A percentile compares a stretch with the other conserved stretches of the same genome.
Evolutionary conservation across 2,797 vertebrate species (phyloP).

Genomic region (Phrynocephalus vlangalii): DNA sequence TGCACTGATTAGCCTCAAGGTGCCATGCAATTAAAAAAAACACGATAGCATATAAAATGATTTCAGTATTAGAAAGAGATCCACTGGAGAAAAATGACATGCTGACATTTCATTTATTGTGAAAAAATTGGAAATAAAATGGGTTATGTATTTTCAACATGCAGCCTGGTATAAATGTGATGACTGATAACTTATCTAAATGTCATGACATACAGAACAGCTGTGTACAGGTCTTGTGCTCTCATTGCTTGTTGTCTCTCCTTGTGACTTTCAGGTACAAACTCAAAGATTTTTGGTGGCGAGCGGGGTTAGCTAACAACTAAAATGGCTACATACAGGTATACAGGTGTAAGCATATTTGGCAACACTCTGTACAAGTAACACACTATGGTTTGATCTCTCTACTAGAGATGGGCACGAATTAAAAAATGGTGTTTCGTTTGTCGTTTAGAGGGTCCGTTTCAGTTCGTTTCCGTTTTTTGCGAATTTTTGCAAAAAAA

Average conservation of each 20-base stretch:
- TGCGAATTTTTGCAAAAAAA: too few relatives aligned
- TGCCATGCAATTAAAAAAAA: slow-evolving; percentile 83
- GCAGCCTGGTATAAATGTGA: slow-evolving; percentile 76
- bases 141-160: slow-evolving; percentile 78
- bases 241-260: slow-evolving; percentile 49
- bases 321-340: slow-evolving; percentile 46
- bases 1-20: slow-evolving; percentile 78
- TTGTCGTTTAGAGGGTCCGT: too few relatives aligned
- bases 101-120: slow-evolving; percentile 77
- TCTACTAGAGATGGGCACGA: slow-evolving; percentile 28
- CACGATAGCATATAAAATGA: slow-evolving; percentile 77
- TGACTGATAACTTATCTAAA: slow-evolving; percentile 72
- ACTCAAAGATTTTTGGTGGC: slow-evolving; percentile 60
- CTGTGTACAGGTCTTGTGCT: slow-evolving; percentile 76
- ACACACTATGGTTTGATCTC: slow-evolving; percentile 49
- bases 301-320: slow-evolving; percentile 61
- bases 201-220: slow-evolving; percentile 80
- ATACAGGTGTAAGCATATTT: slow-evolving; percentile 72
- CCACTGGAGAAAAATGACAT: slow-evolving; percentile 79
- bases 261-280: slow-evolving; percentile 65
- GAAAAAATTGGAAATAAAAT: slow-evolving; percentile 78
- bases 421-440: too few relatives aligned
- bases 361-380: slow-evolving; percentile 61
- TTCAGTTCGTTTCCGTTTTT: too few relatives aligned
- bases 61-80: slow-evolving; percentile 71